Evolutionary conservation across 2,888 invertebrate genomes (phyloP).

Genomic region (Xestia xanthographa): DNA sequence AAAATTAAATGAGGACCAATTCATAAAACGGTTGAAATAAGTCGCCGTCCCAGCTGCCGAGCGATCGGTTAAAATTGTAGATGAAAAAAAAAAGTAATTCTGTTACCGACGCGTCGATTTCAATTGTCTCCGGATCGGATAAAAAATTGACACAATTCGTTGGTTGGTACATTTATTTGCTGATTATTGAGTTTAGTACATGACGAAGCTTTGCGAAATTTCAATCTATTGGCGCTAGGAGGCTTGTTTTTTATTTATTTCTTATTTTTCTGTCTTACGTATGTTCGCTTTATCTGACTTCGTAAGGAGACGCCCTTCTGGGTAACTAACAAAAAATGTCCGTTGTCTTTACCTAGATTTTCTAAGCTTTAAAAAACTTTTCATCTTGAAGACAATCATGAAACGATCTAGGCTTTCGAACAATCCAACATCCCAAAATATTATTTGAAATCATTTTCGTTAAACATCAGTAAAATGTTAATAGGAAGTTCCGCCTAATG

Average conservation of each 20-base stretch:
- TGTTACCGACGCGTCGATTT: slow-evolving; percentile 63
- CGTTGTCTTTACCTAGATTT: background rate
- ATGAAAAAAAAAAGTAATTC: slow-evolving; percentile 70
- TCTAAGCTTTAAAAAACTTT: background rate
- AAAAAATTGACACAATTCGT: slow-evolving; percentile 54
- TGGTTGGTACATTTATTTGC: slow-evolving; percentile 49
- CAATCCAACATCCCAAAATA: background rate
- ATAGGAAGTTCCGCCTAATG: background rate
- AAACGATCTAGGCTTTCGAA: background rate
- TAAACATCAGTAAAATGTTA: background rate
- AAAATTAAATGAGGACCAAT: slow-evolving; percentile 81
- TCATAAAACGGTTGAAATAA: slow-evolving; percentile 74
- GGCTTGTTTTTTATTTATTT: background rate
- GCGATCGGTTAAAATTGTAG: slow-evolving; percentile 68
- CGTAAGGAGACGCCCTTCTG: background rate
- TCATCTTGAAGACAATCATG: background rate
- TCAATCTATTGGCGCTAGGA: background rate
- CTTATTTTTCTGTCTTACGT: background rate
- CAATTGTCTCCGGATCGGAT: slow-evolving; percentile 58
- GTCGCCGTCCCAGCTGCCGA: slow-evolving; percentile 77
- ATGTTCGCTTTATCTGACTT: background rate
- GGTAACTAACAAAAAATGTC: background rate
- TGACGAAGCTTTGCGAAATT: slow-evolving; percentile 12
- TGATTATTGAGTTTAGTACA: slow-evolving; percentile 28
- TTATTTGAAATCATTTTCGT: background rate